Evolutionary conservation across 1,140 invertebrate genomes (phyloP).

Genomic region (Euura lappo): DNA sequence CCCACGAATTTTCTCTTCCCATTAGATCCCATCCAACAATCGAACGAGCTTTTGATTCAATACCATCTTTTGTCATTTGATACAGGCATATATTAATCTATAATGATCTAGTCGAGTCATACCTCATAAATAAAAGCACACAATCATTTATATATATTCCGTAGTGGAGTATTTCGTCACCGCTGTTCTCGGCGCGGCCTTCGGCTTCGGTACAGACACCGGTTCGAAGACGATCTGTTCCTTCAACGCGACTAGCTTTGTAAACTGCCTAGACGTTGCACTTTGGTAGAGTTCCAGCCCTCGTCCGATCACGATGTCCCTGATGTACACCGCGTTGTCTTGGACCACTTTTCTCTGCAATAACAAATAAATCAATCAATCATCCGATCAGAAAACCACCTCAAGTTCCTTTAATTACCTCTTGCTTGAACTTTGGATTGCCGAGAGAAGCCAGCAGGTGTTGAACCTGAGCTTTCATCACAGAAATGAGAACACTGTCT

Average conservation of each 20-base stretch:
- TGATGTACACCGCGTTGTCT: conserved; percentile 49
- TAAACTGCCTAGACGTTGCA: conserved; percentile 47
- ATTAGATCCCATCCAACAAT: no score
- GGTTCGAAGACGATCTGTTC: conserved; percentile 48
- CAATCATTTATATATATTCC: conserved; percentile 35
- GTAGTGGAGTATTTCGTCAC: conserved; percentile 50
- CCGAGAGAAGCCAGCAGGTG: conserved; percentile 68
- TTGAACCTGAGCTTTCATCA: conserved; percentile 71
- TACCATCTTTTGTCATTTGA: background rate
- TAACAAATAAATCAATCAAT: background rate
- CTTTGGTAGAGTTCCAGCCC: conserved; percentile 53
- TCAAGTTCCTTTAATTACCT: conserved; percentile 56
- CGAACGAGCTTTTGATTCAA: no score
- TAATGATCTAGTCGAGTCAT: background rate
- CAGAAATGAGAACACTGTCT: conserved; percentile 67
- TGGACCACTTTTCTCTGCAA: conserved; percentile 51
- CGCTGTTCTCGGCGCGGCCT: conserved; percentile 46
- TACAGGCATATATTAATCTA: background rate
- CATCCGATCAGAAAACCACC: background rate
- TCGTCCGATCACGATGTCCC: conserved; percentile 47
- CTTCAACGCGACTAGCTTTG: conserved; percentile 44
- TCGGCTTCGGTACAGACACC: conserved; percentile 37
- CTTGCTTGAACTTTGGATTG: conserved; percentile 63
- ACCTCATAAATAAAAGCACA: background rate
- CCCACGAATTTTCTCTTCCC: background rate